Evolutionary conservation across 2,888 invertebrate genomes (phyloP).

Genomic region (Catocala fraxini): DNA sequence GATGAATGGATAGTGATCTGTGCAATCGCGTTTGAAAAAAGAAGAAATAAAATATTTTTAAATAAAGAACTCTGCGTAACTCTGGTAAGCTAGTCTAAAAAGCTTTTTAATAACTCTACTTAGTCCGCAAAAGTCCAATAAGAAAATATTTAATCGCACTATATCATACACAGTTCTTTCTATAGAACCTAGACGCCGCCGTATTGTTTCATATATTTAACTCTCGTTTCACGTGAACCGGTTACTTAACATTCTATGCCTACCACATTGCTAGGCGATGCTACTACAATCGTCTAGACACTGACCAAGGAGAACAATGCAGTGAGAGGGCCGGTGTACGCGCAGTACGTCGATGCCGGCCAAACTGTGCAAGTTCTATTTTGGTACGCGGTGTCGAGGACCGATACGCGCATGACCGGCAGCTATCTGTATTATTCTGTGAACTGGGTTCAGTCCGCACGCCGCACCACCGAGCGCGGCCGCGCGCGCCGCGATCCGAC

Average conservation of each 20-base stretch:
- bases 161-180: too few relatives aligned
- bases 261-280: conserved; percentile 27
- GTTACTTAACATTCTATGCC: conserved; percentile 29
- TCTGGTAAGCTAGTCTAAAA: too few relatives aligned
- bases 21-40: too few relatives aligned
- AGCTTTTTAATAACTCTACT: too few relatives aligned
- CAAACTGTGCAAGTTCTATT: conserved; percentile 73
- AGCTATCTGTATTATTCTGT: conserved; percentile 59
- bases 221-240: conserved; percentile 18
- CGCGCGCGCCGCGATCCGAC: conserved; percentile 77
- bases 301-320: conserved; percentile 57
- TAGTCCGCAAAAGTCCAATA: not conserved
- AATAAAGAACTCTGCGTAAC: too few relatives aligned
- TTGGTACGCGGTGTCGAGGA: conserved; percentile 69
- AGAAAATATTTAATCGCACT: not conserved
- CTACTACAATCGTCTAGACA: conserved; percentile 36
- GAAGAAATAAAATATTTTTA: too few relatives aligned
- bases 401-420: conserved; percentile 81
- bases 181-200: too few relatives aligned
- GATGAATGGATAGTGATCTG: too few relatives aligned
- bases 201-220: too few relatives aligned
- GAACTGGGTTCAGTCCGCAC: conserved; percentile 71
- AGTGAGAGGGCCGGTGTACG: conserved; percentile 52
- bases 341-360: conserved; percentile 44
- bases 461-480: conserved; percentile 80